These are phyloP conservation scores for Aplidium turbinatum DNA, from an alignment of 23 tunicate genomes.

Conservation along the genomic window DNA sequence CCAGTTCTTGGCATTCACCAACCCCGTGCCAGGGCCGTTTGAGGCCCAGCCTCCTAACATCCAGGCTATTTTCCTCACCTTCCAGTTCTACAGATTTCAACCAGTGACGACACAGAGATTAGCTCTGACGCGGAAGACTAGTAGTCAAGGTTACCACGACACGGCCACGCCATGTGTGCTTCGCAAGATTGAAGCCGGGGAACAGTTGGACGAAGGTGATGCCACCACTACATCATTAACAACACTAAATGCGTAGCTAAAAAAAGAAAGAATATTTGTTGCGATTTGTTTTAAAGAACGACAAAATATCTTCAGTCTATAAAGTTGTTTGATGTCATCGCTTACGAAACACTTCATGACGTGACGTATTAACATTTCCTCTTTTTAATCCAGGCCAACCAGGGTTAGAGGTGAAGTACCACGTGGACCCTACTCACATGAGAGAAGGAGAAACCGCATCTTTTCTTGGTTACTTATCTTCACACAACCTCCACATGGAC, in stretches of 20 bases:
- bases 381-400: conserved; percentile 56
- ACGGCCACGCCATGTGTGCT: conserved; percentile 39
- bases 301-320: too few species aligned
- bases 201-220: conserved; percentile 65
- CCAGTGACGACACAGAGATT: conserved; percentile 70
- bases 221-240: background rate
- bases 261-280: too few species aligned
- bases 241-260: too few species aligned
- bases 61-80: conserved; percentile 62
- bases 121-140: conserved; percentile 35
- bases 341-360: background rate
- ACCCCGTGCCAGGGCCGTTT: conserved; percentile 42
- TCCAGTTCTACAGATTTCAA: conserved; percentile 80
- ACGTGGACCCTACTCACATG: conserved; percentile 79
- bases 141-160: conserved; percentile 17
- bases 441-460: conserved; percentile 54
- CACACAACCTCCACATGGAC: conserved; percentile 75
- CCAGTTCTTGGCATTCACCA: conserved; percentile 77
- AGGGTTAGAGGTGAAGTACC: conserved; percentile 73
- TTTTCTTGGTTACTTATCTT: conserved; percentile 53
- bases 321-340: background rate
- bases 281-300: too few species aligned
- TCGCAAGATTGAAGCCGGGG: conserved; percentile 79
- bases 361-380: background rate
- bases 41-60: conserved; percentile 48